Conservation (phyloP, 2,113 vertebrate species). For the Caretta caretta region DNA sequence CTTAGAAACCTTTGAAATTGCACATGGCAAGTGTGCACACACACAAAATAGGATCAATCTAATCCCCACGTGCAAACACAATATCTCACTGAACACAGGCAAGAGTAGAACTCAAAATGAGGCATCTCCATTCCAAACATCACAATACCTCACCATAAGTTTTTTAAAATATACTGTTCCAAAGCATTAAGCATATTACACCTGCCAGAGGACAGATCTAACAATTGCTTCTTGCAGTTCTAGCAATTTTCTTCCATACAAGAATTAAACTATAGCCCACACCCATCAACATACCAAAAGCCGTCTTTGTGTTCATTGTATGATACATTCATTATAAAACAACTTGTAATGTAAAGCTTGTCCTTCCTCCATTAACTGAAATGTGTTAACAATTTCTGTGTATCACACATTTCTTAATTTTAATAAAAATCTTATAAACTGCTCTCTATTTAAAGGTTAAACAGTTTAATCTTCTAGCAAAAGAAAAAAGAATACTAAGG, state of each 20-base stretch:
- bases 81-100: accelerated
- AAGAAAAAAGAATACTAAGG: background rate
- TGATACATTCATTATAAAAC: background rate
- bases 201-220: accelerated
- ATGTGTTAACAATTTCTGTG: accelerated
- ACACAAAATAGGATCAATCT: accelerated
- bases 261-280: background rate
- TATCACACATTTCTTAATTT: accelerated
- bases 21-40: accelerated
- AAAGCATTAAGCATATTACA: accelerated
- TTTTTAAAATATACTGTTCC: accelerated
- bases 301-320: background rate
- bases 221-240: accelerated
- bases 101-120: accelerated
- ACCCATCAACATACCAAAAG: accelerated
- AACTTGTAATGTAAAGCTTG: background rate
- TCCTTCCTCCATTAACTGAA: background rate
- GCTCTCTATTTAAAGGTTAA: background rate
- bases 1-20: background rate
- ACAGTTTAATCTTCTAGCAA: background rate
- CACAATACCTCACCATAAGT: accelerated
- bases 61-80: background rate
- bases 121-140: accelerated
- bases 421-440: background rate
- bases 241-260: background rate